Conservation (phyloP, 2,797 vertebrate genomes). For the Myiothlypis chrysogaster region DNA sequence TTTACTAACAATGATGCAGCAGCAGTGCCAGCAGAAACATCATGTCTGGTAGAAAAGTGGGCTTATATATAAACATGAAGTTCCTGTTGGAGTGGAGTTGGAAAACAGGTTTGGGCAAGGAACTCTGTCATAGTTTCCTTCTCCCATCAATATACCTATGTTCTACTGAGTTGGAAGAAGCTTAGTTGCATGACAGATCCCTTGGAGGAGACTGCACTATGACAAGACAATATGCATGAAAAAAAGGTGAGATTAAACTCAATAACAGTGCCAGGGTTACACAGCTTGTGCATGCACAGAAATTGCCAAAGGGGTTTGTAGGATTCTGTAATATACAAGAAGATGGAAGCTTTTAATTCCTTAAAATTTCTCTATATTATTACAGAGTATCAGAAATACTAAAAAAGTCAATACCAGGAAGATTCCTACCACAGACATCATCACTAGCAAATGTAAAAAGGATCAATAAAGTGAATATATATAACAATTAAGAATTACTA, state of each 20-base stretch:
- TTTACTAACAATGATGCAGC: neutral
- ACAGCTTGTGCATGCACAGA: neutral
- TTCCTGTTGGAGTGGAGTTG: neutral
- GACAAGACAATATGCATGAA: neutral
- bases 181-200: neutral
- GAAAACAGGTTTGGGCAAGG: neutral
- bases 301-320: neutral
- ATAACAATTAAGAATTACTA: neutral
- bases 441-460: neutral
- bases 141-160: rapidly evolving
- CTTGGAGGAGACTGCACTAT: neutral
- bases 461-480: neutral
- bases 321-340: neutral
- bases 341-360: neutral
- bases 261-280: neutral
- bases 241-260: neutral
- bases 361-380: neutral
- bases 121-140: neutral
- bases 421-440: neutral
- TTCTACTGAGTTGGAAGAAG: neutral
- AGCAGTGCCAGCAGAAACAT: neutral
- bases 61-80: neutral
- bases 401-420: neutral
- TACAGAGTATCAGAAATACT: neutral
- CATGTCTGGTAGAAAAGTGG: neutral